Evolutionary conservation across 2,888 invertebrate species (phyloP).

Genomic region (Belgica antarctica): DNA sequence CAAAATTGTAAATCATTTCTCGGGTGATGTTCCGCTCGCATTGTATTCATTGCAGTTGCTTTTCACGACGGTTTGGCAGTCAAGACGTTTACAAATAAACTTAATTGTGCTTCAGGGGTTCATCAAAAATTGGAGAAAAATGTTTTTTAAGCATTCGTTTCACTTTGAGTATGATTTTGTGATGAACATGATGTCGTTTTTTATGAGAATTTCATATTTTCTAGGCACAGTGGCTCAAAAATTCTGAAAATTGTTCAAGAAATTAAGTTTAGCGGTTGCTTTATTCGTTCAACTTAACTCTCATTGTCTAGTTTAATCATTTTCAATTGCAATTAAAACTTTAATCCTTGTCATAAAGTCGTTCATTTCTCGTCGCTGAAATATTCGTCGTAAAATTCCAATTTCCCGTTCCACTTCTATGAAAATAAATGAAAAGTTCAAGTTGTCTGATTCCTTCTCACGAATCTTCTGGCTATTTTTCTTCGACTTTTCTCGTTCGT

Average conservation of each 20-base stretch:
- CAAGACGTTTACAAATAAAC: not conserved
- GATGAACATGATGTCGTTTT: no score
- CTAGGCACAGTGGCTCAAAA: no score
- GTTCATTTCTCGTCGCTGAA: not conserved
- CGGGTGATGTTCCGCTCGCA: constrained; percentile 27
- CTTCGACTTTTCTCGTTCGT: not conserved
- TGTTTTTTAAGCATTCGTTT: no score
- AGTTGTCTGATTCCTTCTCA: no score
- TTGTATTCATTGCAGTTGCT: constrained; percentile 39
- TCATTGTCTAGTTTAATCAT: not conserved
- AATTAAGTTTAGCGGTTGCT: not conserved
- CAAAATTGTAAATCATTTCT: constrained; percentile 43
- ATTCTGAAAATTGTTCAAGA: no score
- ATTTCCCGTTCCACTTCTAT: not conserved
- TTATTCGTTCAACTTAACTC: not conserved
- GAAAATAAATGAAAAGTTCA: no score
- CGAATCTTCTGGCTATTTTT: not conserved
- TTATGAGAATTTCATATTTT: no score
- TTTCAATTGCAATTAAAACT: not conserved
- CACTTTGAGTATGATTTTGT: no score
- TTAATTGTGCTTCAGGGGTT: constrained; percentile 1
- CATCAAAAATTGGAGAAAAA: no score
- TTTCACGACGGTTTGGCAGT: not conserved
- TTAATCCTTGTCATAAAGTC: not conserved
- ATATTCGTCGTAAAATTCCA: not conserved